Evolutionary conservation across 2,797 vertebrate species (phyloP).

Genomic region (Micrastur ruficollis): DNA sequence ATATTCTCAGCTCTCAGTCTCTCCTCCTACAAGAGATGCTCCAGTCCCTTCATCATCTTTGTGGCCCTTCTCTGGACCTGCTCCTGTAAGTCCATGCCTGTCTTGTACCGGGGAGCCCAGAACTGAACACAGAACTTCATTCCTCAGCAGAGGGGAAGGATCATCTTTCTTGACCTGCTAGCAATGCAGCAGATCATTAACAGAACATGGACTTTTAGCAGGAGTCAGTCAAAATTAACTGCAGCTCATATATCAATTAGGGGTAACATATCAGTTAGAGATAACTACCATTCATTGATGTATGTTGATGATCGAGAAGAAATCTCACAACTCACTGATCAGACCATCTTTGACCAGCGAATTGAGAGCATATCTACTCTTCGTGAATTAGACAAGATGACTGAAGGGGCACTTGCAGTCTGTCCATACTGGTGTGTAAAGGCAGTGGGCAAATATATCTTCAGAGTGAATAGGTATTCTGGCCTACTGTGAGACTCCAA

Average conservation of each 20-base stretch:
- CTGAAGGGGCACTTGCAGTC: not conserved
- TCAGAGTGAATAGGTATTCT: not conserved
- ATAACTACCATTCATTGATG: not conserved
- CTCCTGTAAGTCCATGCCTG: not conserved
- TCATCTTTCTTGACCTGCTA: not conserved
- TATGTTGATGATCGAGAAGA: not conserved
- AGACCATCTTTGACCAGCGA: not conserved
- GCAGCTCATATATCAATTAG: not conserved
- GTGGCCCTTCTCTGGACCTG: not conserved
- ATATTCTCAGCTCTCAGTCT: too few species aligned
- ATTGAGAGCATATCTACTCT: not conserved
- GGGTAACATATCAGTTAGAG: not conserved
- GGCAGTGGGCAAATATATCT: not conserved
- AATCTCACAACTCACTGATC: not conserved
- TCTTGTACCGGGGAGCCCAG: not conserved
- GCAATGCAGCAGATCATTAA: not conserved
- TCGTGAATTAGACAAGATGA: not conserved
- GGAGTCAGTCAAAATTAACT: not conserved
- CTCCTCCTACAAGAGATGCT: too few species aligned
- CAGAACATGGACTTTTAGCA: not conserved
- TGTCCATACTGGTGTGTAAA: not conserved
- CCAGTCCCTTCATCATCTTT: too few species aligned
- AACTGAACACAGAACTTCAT: not conserved
- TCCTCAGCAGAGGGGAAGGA: not conserved
- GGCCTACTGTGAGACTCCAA: not conserved